Evolutionary conservation across 2,113 vertebrate species (phyloP).

Genomic region (Lepus americanus): DNA sequence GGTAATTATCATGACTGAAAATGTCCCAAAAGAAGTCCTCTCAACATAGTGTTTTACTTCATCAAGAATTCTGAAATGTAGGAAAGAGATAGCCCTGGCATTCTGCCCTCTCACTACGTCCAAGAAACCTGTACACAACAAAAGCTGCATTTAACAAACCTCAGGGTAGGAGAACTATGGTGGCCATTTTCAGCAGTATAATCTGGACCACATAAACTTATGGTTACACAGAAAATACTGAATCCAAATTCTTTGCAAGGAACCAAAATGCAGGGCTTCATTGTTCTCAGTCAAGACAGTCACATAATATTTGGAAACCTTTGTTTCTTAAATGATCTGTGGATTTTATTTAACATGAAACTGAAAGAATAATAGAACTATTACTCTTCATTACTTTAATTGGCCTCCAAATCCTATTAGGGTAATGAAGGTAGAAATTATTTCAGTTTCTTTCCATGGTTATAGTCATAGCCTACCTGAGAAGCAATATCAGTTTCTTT

Average conservation of each 20-base stretch:
- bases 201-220: constrained; percentile 25
- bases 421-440: constrained; percentile 70
- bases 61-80: constrained; percentile 23
- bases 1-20: background rate
- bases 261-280: background rate
- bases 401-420: constrained; percentile 58
- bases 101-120: background rate
- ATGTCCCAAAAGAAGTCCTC: background rate
- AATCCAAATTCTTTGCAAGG: constrained; percentile 39
- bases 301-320: constrained; percentile 51
- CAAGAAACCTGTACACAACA: background rate
- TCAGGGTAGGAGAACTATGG: background rate
- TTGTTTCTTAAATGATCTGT: constrained; percentile 64
- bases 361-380: constrained; percentile 63
- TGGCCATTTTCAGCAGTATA: background rate
- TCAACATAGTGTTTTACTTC: background rate
- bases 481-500: constrained; percentile 26
- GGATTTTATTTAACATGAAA: constrained; percentile 60
- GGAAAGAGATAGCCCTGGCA: background rate
- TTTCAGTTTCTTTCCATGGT: constrained; percentile 19
- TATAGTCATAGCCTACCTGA: background rate
- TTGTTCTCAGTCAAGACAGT: constrained; percentile 36
- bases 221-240: constrained; percentile 12
- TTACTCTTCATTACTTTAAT: constrained; percentile 72
- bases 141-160: constrained; percentile 6